Conservation (phyloP, 2,797 vertebrate species). For the Scyliorhinus canicula region DNA sequence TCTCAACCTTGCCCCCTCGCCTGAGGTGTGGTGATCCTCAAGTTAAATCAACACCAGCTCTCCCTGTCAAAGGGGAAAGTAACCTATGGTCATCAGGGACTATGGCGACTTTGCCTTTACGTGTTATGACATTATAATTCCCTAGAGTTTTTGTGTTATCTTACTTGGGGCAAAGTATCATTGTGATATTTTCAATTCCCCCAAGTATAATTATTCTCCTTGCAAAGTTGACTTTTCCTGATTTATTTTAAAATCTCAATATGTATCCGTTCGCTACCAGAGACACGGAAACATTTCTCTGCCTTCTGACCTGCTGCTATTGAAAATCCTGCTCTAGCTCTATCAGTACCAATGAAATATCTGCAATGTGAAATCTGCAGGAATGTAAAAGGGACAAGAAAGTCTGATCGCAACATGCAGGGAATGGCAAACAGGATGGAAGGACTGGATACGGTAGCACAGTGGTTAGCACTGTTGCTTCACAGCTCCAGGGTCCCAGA, state of each 20-base stretch:
- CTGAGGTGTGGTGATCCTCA: too few species aligned
- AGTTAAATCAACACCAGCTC: too few species aligned
- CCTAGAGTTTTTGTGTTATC: background rate
- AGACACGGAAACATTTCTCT: background rate
- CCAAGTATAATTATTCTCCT: background rate
- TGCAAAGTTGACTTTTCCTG: background rate
- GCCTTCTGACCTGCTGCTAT: background rate
- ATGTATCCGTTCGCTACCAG: background rate
- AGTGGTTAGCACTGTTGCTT: too few species aligned
- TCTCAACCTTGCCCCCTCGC: too few species aligned
- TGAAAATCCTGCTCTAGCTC: background rate
- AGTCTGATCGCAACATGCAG: background rate
- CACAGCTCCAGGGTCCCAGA: too few species aligned
- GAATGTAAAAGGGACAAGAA: background rate
- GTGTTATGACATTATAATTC: background rate
- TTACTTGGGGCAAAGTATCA: background rate
- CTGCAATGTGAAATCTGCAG: background rate
- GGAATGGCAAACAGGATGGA: background rate
- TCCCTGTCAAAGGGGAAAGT: too few species aligned
- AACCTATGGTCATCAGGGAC: too few species aligned
- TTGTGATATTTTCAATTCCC: background rate
- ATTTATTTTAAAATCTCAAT: background rate
- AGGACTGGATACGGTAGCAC: background rate
- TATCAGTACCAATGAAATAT: background rate
- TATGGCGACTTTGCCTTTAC: too few species aligned